phyloP scores from a whole-genome alignment of 2,797 vertebrate genomes.

The Acridotheres tristis region DNA sequence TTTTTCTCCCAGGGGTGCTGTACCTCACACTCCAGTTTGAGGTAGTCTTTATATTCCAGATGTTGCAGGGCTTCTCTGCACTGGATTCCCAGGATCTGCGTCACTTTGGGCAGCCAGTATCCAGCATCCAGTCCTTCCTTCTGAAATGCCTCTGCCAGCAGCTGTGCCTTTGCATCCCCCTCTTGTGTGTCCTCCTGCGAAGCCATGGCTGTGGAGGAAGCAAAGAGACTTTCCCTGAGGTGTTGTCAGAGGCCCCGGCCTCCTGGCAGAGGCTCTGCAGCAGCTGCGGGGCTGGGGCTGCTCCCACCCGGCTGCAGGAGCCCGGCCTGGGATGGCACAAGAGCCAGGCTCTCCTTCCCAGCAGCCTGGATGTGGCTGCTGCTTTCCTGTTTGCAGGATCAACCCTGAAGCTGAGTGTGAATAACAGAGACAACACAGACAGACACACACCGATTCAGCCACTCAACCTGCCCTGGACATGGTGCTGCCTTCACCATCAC shows the following conservation, averaged over 20 bases:
- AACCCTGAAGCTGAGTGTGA: neutral
- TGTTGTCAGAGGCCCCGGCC: neutral
- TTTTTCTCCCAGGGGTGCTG: slow-evolving; percentile 20
- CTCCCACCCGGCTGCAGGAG: neutral
- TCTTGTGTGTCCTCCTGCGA: accelerated
- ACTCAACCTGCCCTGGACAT: neutral
- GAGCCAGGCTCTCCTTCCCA: neutral
- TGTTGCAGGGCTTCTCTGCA: slow-evolving; percentile 33
- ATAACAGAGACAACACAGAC: neutral
- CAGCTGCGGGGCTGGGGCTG: neutral
- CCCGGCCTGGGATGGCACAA: too few species aligned
- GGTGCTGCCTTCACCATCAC: neutral
- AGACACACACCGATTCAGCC: neutral
- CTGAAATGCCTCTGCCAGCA: neutral
- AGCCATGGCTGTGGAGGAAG: slow-evolving; percentile 1
- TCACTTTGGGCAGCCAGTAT: slow-evolving; percentile 46
- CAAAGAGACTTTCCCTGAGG: neutral
- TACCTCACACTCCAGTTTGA: slow-evolving; percentile 13
- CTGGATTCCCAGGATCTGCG: neutral
- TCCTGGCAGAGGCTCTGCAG: neutral
- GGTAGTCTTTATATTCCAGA: slow-evolving; percentile 17
- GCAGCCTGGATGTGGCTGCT: neutral
- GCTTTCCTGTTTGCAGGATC: neutral
- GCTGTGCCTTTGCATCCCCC: neutral
- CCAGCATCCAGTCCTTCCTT: neutral